Evolutionary conservation across 2,113 vertebrate genomes (phyloP), one percentile per base, ranked within the genome.

Genomic region (Labrus mixtus): DNA sequence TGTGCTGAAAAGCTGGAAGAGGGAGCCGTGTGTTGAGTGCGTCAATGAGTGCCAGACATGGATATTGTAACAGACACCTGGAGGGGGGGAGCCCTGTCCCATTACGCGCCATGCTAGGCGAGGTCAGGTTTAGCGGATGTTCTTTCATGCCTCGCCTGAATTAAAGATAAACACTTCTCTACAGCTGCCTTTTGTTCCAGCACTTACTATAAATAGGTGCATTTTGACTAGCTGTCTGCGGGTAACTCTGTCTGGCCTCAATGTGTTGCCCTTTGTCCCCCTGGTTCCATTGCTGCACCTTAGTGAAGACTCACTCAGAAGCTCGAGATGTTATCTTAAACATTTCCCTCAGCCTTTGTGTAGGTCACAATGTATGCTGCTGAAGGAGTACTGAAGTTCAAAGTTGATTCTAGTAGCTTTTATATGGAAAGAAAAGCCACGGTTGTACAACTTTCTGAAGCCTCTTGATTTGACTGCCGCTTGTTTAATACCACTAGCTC

Each of bases 81-180:
- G 53, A 6, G 43, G 48, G 46, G 61, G 64, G 57, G 78, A 79
- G 78, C 73, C 51, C 46, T 25, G 53, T 80, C 76, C 64, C 62
- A 58, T 77, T 57, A 57, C 3, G 58, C 2, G 50, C 43, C 43
- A 25, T 11, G 69, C 63, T 46, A 53, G 76, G 67, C 43, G 51
- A 77, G 85, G 78, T 87, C 77, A 78, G 78, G 76, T 81, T 33
- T 84, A 62, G 79, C 56, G 68, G 92, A 89, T 80, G 83, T 81
- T 80, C 83, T 92, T 92, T 92, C 88, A 82, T 61, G 73, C 70
- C 69, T 51, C 17, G 58, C 56, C 81, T 92, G 82, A 93, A 92
- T 92, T 87, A 92, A 90, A 92, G 91, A 93, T 91, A 90, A 88
- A 90, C 83, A 69, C 74, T 66, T 64, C 57, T 81, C 61, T 15